Evolutionary conservation across 1,140 invertebrate species (phyloP), one percentile per base, ranked within the genome.

Genomic region (Apolygus lucorum): DNA sequence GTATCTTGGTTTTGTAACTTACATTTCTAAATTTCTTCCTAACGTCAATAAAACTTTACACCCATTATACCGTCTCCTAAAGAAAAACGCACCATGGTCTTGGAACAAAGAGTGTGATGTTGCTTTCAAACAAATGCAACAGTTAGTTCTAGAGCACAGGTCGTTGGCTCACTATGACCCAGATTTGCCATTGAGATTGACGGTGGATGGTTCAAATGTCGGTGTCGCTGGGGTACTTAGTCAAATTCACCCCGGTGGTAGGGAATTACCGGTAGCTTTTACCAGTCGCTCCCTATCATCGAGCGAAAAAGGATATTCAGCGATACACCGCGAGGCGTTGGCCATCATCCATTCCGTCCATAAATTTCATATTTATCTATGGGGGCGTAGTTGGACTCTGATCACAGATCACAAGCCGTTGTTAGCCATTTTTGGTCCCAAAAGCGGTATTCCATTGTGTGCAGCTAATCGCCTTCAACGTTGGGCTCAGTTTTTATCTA

Each of bases 331-430:
- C 68, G 82, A 84, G 74, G 76, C 75, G 22, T 68, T 83, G 11
- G 65, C 73, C 11, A 69, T 74, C 22, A 70, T 74, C 8, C 70
- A 70, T 67, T 67, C 25, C 17, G 68, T 72, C 11, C 69, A 70
- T 22, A 69, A 74, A 28, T 74, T 74, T 59, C 70, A 72, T 52
- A 67, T 72, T 64, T 84, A 79, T 70, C 4, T 66, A 82, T 1
- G 76, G 73, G 72, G 81, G 80, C 25, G 77, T 0, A 65, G 73
- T 29, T 81, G 80, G 72, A 70, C 73, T 0, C 59, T 81, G 1
- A 63, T 75, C 13, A 81, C 78, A 0, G 83, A 83, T 72, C 82
- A 83, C 67, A 78, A 81, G 70, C 81, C 80, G 1, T 71, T 84
- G 4, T 22, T 78, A 0, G 72, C 73, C 1, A 78, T 83, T 28